Base-by-base conservation (phyloP, 2,888 invertebrate species). In the Diarsia rubi region DNA sequence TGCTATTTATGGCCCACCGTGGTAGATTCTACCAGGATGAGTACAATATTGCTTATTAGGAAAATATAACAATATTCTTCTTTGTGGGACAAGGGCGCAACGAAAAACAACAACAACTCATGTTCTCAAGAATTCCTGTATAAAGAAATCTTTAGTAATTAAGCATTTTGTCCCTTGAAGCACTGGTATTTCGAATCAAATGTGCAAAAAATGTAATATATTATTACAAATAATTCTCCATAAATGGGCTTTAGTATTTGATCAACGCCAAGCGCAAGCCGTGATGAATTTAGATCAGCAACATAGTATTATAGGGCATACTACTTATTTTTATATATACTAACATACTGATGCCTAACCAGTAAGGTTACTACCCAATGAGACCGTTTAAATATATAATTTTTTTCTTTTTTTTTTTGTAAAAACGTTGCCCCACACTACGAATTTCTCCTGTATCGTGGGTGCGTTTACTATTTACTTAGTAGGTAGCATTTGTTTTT, bases 201-300 rank as follows among this genome's bases (percentile, higher is more conserved):
- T 16, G 9, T 44, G 19, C 65, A 42, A 16, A 27, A 21, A 65
- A 49, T n/a, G n/a, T n/a, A 21, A 21, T 52, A 54, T 54, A 70
- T 52, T 27, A 65, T 27, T 37, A n/a, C 6, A 44, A 44, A n/a
- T 31, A 19, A n/a, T 47, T 67, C 12, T 4, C 70, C 60, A 6
- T 63, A 57, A 24, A 71, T 62, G 24, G 52, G 3, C 14, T 57
- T 24, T 27, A 44, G 21, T 16, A 52, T 52, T 73, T 42, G 37
- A n/a, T 14, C 44, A 27, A 42, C 19, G 9, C 21, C 21, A 24
- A 27, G 14, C 14, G 27, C 16, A 27, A 37, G 6, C 19, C 14
- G 31, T 54, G n/a, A 1, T 24, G 52, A 45, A 78, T 78, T 70
- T 31, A 62, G 42, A 62, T 31, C 60, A 54, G 12, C 14, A 21